Conservation (phyloP, 2,888 invertebrate species). For the Lasius platythorax region DNA sequence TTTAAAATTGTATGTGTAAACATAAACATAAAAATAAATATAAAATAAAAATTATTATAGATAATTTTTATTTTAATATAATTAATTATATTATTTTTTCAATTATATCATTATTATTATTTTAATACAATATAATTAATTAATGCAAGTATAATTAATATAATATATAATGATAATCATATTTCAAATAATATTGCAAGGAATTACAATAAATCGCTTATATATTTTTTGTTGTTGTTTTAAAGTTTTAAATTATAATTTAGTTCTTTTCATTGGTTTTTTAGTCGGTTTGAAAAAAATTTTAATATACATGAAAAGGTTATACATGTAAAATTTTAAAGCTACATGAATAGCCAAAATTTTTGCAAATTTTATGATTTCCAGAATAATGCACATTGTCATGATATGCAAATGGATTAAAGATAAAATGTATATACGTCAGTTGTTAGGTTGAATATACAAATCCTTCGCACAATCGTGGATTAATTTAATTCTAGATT, state of each 20-base stretch:
- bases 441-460: background rate
- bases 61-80: no score
- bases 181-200: background rate
- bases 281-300: background rate
- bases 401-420: background rate
- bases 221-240: no score
- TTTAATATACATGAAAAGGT: background rate
- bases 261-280: no score
- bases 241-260: no score
- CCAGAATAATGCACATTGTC: background rate
- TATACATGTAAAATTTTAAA: background rate
- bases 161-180: background rate
- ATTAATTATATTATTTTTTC: no score
- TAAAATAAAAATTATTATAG: background rate
- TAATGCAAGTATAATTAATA: no score
- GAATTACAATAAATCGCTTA: background rate
- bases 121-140: no score
- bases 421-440: background rate
- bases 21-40: background rate
- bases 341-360: background rate
- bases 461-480: background rate
- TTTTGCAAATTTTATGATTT: background rate
- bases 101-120: no score
- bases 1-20: background rate
- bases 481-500: background rate